Evolutionary conservation across 2,797 vertebrate species (phyloP).

Genomic region (Xenops minutus): DNA sequence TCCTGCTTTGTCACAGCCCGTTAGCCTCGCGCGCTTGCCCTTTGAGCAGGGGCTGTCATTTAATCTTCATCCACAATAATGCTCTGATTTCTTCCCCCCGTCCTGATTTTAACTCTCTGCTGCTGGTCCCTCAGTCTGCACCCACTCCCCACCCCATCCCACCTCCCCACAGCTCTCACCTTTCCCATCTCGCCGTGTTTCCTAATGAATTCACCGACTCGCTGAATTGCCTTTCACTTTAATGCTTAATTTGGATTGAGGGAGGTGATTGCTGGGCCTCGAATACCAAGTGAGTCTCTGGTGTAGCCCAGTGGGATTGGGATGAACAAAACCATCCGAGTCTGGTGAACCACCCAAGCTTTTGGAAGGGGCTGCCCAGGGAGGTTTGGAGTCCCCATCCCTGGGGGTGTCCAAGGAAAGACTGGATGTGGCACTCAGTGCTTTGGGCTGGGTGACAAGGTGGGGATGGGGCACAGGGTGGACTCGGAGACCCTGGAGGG

Average conservation of each 20-base stretch:
- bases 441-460: background rate
- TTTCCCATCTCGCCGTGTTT: background rate
- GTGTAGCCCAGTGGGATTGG: background rate
- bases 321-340: background rate
- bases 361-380: background rate
- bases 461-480: background rate
- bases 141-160: background rate
- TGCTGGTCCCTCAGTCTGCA: background rate
- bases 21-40: slow-evolving; percentile 32
- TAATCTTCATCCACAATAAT: background rate
- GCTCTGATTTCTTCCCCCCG: background rate
- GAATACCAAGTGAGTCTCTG: background rate
- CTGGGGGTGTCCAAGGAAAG: background rate
- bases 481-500: background rate
- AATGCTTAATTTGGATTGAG: slow-evolving; percentile 16
- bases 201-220: background rate
- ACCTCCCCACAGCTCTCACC: background rate
- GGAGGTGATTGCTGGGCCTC: background rate
- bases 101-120: background rate
- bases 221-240: slow-evolving; percentile 1
- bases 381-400: background rate
- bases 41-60: background rate
- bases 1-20: slow-evolving; percentile 64
- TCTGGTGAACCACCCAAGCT: background rate
- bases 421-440: background rate